Percentiles rank a stretch among this genome's conserved stretches.
These are phyloP conservation scores for Varroa destructor DNA, from an alignment of 1,140 invertebrate genomes.

Conservation along the genomic window DNA sequence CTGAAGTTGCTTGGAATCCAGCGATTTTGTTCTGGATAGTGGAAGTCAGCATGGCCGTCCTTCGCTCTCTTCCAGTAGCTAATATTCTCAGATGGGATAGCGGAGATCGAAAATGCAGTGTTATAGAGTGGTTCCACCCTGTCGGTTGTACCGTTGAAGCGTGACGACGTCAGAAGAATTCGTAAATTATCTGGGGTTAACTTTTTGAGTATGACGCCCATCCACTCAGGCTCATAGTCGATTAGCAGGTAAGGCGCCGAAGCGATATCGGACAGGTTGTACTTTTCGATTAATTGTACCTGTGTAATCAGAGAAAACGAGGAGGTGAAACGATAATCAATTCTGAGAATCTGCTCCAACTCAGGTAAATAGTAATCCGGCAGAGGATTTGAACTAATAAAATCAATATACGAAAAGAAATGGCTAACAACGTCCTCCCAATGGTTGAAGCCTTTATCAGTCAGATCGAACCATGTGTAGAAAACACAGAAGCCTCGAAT, in stretches of 20 bases:
- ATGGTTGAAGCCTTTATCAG: slow-evolving; percentile 14
- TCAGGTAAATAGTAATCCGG: slow-evolving; percentile 13
- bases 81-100: background rate
- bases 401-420: slow-evolving; percentile 24
- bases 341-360: slow-evolving; percentile 16
- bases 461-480: slow-evolving; percentile 21
- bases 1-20: slow-evolving; percentile 24
- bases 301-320: slow-evolving; percentile 19
- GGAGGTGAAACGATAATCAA: slow-evolving; percentile 14
- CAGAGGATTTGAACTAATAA: background rate
- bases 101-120: background rate
- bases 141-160: slow-evolving; percentile 24
- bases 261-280: slow-evolving; percentile 17
- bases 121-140: slow-evolving; percentile 25
- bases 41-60: background rate
- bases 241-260: slow-evolving; percentile 15
- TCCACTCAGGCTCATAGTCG: slow-evolving; percentile 19
- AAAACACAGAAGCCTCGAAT: slow-evolving; percentile 21
- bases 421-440: slow-evolving; percentile 20
- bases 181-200: slow-evolving; percentile 11
- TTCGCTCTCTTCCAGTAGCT: slow-evolving; percentile 1
- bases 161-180: slow-evolving; percentile 1
- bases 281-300: slow-evolving; percentile 17
- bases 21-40: slow-evolving; percentile 1
- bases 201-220: slow-evolving; percentile 10